Evolutionary conservation across 2,113 vertebrate genomes (phyloP), one percentile per base, ranked within the genome.

Genomic region (Apeltes quadracus): DNA sequence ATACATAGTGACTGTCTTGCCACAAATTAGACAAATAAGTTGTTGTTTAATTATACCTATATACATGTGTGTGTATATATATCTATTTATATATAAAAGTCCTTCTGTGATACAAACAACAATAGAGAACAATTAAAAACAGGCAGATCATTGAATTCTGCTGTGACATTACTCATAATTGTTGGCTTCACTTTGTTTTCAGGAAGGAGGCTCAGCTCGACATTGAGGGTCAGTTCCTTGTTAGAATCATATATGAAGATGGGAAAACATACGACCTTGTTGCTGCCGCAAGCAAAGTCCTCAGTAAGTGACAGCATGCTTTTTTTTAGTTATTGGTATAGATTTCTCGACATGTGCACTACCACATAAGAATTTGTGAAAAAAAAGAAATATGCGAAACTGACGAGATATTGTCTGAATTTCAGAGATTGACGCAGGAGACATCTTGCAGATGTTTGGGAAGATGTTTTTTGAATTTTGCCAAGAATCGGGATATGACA

Each of bases 381-480:
- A 48, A 54, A 54, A 2, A 23, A 25, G 41, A 54, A 54, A 2
- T 9, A 58, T 32, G 11, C 25, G 22, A 22, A 55, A 20, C 23
- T 25, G 44, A 69, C 32, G 38, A 15, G 39, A 48, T 72, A 7
- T 48, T 46, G 23, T 74, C 74, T 90, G 80, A 70, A 83, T 87
- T 89, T 69, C 87, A 99, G 98, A 98, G 93, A 93, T 99, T 29
- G 93, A 99, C 81, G 97, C 98, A 0, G 97, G 98, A 23, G 96
- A 96, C 84, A 99, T 99, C 87, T 94, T 99, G 83, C 98, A 99
- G 22, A 95, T 98, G 95, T 99, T 99, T 88, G 97, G 98, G 55
- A 99, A 99, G 93, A 99, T 99, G 98, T 99, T 99, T 92, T 99
- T 99, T 81, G 97, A 99, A 71, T 99, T 98, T 93, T 99, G 98